Evolutionary conservation across 1,140 invertebrate species (phyloP).

Genomic region (Cyclina sinensis): DNA sequence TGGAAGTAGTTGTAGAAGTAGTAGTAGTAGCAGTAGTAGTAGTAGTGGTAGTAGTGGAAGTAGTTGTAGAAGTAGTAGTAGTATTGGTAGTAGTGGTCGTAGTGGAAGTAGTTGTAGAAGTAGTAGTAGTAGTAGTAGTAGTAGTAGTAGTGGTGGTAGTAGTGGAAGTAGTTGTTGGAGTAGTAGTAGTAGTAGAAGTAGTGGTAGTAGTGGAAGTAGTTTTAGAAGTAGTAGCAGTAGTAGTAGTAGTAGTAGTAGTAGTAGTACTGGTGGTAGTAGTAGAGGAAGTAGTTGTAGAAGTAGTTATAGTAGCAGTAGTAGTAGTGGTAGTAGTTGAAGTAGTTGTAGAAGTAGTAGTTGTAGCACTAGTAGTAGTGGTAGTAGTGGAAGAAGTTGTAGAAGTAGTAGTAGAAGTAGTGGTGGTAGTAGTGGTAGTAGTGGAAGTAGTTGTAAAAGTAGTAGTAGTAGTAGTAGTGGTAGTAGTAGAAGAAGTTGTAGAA

Average conservation of each 20-base stretch:
- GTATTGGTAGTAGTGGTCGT: constrained; percentile 18
- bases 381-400: background rate
- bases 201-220: background rate
- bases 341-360: background rate
- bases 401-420: background rate
- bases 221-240: background rate
- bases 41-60: background rate
- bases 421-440: background rate
- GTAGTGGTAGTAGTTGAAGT: background rate
- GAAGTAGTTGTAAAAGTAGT: background rate
- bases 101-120: constrained; percentile 10
- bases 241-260: constrained; percentile 11
- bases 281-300: background rate
- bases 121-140: background rate
- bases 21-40: background rate
- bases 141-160: constrained; percentile 30
- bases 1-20: background rate
- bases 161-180: constrained; percentile 1
- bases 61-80: background rate
- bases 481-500: constrained; percentile 1
- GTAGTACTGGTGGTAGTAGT: constrained; percentile 42
- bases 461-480: constrained; percentile 4
- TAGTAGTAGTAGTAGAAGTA: constrained; percentile 15
- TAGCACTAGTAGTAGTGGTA: constrained; percentile 1
- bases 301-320: constrained; percentile 24